phyloP scores from a whole-genome alignment of 1,140 invertebrate genomes.

The Tachypleus tridentatus region DNA sequence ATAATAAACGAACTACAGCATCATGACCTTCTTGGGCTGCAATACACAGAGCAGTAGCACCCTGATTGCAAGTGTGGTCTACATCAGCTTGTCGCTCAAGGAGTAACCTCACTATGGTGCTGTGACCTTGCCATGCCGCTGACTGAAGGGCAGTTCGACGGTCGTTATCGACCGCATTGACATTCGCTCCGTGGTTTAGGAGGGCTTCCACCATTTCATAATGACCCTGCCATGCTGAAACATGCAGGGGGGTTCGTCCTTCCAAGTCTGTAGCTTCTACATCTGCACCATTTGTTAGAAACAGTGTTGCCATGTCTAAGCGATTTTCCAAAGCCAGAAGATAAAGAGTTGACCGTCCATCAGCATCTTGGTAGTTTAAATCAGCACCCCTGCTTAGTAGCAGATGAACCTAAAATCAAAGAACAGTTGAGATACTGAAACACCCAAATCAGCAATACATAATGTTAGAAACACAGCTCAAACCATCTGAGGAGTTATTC shows the following conservation, averaged over 20 bases:
- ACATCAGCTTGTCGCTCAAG: conserved; percentile 60
- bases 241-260: conserved; percentile 80
- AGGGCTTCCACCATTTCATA: conserved; percentile 77
- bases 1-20: conserved; percentile 68
- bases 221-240: conserved; percentile 88
- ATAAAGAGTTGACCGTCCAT: conserved; percentile 81
- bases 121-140: conserved; percentile 89
- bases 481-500: neutral
- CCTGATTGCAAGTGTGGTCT: conserved; percentile 78
- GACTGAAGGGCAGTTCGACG: conserved; percentile 79
- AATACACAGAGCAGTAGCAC: conserved; percentile 71
- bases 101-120: conserved; percentile 65
- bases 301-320: conserved; percentile 64
- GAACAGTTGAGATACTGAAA: neutral
- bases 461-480: neutral
- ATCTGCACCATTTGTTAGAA: conserved; percentile 65
- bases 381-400: conserved; percentile 65
- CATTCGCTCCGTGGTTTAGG: conserved; percentile 57
- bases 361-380: conserved; percentile 78
- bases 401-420: conserved; percentile 34
- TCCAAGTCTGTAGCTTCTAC: conserved; percentile 78
- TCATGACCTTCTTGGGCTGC: conserved; percentile 71
- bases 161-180: conserved; percentile 82
- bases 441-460: neutral
- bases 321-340: conserved; percentile 83